These are phyloP conservation scores for Halisarca cf. caerulea DNA, from an alignment of 37 sponge, comb jelly and placozoan species.

Conservation along the genomic window DNA sequence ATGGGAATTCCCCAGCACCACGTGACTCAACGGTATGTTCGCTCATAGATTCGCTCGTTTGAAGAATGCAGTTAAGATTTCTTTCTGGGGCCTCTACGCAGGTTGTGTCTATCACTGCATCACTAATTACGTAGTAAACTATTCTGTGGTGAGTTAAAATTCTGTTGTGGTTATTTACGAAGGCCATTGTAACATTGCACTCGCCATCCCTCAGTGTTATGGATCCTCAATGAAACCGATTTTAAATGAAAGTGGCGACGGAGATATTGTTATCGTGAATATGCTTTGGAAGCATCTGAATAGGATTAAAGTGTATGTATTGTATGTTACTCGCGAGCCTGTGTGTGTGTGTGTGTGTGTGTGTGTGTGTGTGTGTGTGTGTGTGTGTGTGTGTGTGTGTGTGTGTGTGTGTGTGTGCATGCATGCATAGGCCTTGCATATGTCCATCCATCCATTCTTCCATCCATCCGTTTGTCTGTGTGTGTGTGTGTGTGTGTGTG, in stretches of 20 bases:
- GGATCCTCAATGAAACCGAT: conserved; percentile 17
- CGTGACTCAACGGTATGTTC: too few species aligned
- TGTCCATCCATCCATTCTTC: not conserved
- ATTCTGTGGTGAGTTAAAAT: conserved; percentile 15
- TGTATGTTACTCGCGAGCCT: not conserved
- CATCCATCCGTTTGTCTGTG: too few species aligned
- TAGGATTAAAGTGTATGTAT: not conserved
- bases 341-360: too few species aligned
- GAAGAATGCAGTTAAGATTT: not conserved
- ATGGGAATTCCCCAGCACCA: conserved; percentile 9
- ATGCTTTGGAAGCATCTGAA: not conserved
- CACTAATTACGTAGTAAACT: not conserved
- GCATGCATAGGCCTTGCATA: not conserved
- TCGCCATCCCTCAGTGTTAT: not conserved
- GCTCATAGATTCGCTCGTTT: not conserved
- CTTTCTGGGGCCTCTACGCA: conserved; percentile 10
- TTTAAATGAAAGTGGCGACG: conserved; percentile 5
- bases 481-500: too few species aligned
- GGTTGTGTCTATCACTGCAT: conserved; percentile 4
- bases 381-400: too few species aligned
- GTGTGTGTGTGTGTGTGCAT: not conserved
- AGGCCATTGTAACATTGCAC: not conserved
- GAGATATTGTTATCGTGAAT: conserved; percentile 9
- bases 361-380: too few species aligned
- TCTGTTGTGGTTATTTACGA: too few species aligned